These are phyloP conservation scores for Pseudomyrmex sp. DNA, from an alignment of 1,140 invertebrate genomes.

Conservation along the genomic window DNA sequence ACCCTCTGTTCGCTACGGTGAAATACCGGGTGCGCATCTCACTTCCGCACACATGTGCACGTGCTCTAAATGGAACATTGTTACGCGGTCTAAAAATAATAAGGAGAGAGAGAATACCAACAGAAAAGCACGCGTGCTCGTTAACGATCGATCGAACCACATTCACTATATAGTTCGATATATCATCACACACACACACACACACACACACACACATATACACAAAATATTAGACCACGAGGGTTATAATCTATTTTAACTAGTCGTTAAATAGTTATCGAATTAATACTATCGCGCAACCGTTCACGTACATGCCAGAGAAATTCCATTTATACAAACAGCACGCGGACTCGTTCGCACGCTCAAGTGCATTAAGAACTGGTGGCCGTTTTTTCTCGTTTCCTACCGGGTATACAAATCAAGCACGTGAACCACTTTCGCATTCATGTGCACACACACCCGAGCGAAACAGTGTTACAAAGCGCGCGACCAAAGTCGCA, in stretches of 20 bases:
- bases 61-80: slow-evolving; percentile 17
- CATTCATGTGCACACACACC: slow-evolving; percentile 27
- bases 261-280: not conserved
- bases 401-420: slow-evolving; percentile 56
- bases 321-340: slow-evolving; percentile 38
- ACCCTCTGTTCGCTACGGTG: not conserved
- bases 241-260: not conserved
- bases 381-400: slow-evolving; percentile 40
- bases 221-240: not conserved
- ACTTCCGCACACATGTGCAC: slow-evolving; percentile 26
- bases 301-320: not conserved
- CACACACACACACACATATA: too few relatives aligned
- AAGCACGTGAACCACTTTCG: slow-evolving; percentile 56
- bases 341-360: slow-evolving; percentile 48
- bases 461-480: slow-evolving; percentile 50
- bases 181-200: not conserved
- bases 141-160: not conserved
- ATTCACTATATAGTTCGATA: not conserved
- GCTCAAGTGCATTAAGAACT: slow-evolving; percentile 40
- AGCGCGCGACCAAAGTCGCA: slow-evolving; percentile 33
- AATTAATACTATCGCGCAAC: slow-evolving; percentile 16
- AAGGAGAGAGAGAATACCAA: not conserved
- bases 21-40: slow-evolving; percentile 33
- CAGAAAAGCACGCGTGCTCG: not conserved
- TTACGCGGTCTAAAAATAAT: slow-evolving; percentile 52